These are phyloP conservation scores for Drosophila anceps DNA, from an alignment of 2,888 invertebrate genomes.

Conservation along the genomic window DNA sequence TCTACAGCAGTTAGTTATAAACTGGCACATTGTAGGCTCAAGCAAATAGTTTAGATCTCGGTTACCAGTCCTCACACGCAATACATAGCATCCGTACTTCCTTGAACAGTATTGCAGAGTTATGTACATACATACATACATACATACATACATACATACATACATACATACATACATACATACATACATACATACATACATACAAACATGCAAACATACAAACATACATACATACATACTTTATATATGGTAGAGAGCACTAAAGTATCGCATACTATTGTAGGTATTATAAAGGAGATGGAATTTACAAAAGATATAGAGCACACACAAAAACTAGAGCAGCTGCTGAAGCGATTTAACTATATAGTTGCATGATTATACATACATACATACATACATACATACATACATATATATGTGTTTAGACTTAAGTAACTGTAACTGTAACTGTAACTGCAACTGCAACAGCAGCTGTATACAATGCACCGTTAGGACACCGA, in stretches of 20 bases:
- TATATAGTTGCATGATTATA: background rate
- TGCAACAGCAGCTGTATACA: conserved; percentile 8
- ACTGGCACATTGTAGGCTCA: conserved; percentile 48
- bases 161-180: background rate
- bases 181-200: background rate
- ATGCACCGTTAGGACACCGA: conserved; percentile 39
- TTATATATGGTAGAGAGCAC: conserved; percentile 36
- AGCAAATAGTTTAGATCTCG: conserved; percentile 14
- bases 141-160: background rate
- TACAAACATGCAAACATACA: background rate
- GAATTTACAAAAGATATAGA: background rate
- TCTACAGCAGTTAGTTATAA: conserved; percentile 17
- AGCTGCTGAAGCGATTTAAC: background rate
- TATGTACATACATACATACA: conserved; percentile 1
- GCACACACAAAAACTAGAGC: background rate
- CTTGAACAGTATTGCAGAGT: conserved; percentile 56
- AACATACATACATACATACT: background rate
- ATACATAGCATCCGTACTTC: conserved; percentile 50
- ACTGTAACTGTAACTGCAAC: background rate
- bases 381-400: too few species aligned
- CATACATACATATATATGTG: too few species aligned
- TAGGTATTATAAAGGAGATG: background rate
- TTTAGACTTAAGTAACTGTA: background rate
- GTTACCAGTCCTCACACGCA: conserved; percentile 31
- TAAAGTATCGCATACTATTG: conserved; percentile 26